Evolutionary conservation across 1,140 invertebrate species (phyloP).

Genomic region (Sesamia nonagrioides): DNA sequence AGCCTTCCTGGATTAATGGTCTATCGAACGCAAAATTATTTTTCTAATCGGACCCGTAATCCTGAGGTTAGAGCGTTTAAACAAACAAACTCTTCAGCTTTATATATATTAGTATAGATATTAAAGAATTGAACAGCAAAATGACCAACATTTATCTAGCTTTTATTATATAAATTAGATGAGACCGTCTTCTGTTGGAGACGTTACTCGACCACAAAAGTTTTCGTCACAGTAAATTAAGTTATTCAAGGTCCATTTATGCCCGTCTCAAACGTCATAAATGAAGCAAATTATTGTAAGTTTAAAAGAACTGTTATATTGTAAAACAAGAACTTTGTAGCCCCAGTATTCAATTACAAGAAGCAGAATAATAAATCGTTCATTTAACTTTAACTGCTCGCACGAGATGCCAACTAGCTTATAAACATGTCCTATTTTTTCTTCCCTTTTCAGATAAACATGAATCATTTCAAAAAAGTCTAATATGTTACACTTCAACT

Average conservation of each 20-base stretch:
- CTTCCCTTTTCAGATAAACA: conserved; percentile 13
- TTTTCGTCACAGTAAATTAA: background rate
- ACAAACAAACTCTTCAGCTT: too few relatives aligned
- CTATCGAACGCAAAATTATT: too few relatives aligned
- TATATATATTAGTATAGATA: too few relatives aligned
- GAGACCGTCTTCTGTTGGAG: too few relatives aligned
- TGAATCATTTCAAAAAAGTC: conserved; percentile 30
- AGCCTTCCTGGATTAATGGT: too few relatives aligned
- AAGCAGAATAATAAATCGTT: conserved; percentile 19
- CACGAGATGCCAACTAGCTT: conserved; percentile 30
- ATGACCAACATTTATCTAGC: too few relatives aligned
- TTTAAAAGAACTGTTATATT: conserved; percentile 4
- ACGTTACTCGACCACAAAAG: background rate
- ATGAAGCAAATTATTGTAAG: background rate
- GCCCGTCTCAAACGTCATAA: background rate
- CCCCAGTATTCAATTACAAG: conserved; percentile 22
- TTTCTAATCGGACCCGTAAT: too few relatives aligned
- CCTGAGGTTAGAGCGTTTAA: too few relatives aligned
- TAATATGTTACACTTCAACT: conserved; percentile 32
- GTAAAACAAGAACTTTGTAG: conserved; percentile 4
- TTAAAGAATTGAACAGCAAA: too few relatives aligned
- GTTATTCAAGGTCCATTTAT: background rate
- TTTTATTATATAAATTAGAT: too few relatives aligned
- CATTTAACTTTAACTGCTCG: conserved; percentile 15
- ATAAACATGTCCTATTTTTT: conserved; percentile 42